Conservation (phyloP, 1,140 invertebrate species). For the Monochamus saltuarius region DNA sequence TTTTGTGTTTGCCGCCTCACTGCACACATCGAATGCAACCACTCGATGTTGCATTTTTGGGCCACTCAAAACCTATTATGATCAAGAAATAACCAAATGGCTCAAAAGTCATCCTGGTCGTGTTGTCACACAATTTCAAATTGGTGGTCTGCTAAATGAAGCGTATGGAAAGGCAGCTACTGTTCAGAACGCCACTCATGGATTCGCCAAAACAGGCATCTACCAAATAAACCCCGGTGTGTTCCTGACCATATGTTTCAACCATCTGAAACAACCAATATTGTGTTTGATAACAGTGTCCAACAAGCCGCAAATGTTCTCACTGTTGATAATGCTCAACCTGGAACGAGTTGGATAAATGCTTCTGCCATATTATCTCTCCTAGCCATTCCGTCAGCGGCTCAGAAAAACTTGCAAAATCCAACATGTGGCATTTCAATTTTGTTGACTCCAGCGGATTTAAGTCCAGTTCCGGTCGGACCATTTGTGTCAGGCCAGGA, state of each 20-base stretch:
- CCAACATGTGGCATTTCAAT: not conserved
- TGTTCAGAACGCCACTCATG: conserved; percentile 47
- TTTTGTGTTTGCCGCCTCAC: conserved; percentile 51
- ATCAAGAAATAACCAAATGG: conserved; percentile 35
- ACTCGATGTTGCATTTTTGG: conserved; percentile 50
- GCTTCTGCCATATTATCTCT: not conserved
- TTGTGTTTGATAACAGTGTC: too few species aligned
- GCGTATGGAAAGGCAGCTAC: conserved; percentile 47
- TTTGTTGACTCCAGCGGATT: not conserved
- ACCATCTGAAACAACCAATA: conserved; percentile 40
- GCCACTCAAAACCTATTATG: conserved; percentile 48
- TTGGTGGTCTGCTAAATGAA: conserved; percentile 41
- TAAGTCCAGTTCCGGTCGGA: too few species aligned
- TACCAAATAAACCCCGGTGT: conserved; percentile 45
- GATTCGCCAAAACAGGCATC: conserved; percentile 50
- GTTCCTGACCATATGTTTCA: conserved; percentile 47
- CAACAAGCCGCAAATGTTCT: too few species aligned
- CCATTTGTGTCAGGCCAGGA: too few species aligned
- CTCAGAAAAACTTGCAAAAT: conserved; percentile 2
- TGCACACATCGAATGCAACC: conserved; percentile 50
- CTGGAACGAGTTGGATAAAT: too few species aligned
- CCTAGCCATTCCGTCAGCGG: not conserved
- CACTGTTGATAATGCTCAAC: too few species aligned
- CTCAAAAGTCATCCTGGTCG: conserved; percentile 37
- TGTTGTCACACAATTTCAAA: conserved; percentile 37